Conservation (phyloP, 2,113 vertebrate genomes). For the Gnathonemus echidnorhynchus region DNA sequence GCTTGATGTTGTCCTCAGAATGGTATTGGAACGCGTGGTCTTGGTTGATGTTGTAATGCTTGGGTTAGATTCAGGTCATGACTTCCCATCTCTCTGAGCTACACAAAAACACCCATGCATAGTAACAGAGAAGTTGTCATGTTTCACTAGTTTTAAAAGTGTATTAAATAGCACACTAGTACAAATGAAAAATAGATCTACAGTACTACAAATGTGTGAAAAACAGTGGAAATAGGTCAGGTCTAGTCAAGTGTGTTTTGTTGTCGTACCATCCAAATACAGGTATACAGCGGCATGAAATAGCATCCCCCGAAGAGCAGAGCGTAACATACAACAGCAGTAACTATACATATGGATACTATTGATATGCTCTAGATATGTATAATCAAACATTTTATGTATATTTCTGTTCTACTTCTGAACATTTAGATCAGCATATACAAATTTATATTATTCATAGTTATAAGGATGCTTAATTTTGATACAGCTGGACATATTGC, state of each 20-base stretch:
- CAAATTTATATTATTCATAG: not conserved
- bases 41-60: not conserved
- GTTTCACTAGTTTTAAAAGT: not conserved
- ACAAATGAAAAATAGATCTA: not conserved
- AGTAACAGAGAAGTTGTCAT: not conserved
- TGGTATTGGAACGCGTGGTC: not conserved
- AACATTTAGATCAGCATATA: not conserved
- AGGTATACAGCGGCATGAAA: not conserved
- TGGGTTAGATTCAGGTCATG: constrained; percentile 7
- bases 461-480: not conserved
- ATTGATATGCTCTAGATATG: not conserved
- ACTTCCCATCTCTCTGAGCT: not conserved
- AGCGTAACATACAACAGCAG: not conserved
- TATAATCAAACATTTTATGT: not conserved
- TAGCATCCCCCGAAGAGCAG: not conserved
- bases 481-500: not conserved
- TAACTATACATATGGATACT: not conserved
- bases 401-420: not conserved
- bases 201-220: not conserved
- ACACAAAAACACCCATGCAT: not conserved
- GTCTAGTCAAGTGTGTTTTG: not conserved
- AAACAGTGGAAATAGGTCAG: not conserved
- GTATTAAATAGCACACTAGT: not conserved
- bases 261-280: not conserved
- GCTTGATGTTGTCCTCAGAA: not conserved